A percentile compares a stretch with the other conserved stretches of the same genome.
Conservation (phyloP, 2,797 vertebrate species). For the Cygnus olor region DNA sequence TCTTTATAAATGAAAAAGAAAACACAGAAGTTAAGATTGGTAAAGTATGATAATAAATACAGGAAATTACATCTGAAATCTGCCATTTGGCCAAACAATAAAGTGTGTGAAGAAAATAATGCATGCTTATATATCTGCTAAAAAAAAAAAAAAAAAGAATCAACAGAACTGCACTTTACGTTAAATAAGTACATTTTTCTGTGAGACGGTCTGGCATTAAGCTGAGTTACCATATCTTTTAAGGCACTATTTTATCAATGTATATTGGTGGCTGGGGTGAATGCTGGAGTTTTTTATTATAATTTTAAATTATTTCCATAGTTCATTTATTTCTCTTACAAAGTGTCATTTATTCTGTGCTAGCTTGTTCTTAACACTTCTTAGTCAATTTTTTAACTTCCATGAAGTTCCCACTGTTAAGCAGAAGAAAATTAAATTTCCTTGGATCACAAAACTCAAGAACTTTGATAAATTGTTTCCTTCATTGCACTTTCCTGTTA, state of each 20-base stretch:
- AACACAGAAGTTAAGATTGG: neutral
- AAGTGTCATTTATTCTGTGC: neutral
- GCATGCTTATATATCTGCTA: neutral
- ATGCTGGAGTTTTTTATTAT: neutral
- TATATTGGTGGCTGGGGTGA: neutral
- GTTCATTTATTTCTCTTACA: neutral
- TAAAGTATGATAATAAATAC: neutral
- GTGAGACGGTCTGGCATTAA: neutral
- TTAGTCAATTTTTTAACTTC: neutral
- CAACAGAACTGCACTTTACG: neutral
- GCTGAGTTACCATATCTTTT: neutral
- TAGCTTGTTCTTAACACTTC: neutral
- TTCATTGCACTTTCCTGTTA: neutral
- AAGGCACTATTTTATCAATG: neutral
- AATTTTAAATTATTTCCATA: neutral
- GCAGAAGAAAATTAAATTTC: constrained; percentile 3
- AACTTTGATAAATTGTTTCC: neutral
- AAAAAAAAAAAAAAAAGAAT: neutral
- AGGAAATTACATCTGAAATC: neutral
- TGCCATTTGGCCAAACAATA: neutral
- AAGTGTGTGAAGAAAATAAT: neutral
- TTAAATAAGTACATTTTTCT: neutral
- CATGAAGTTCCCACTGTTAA: neutral
- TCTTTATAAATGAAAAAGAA: neutral
- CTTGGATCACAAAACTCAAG: neutral